These are phyloP conservation scores for Orthosia gothica DNA, from an alignment of 2,888 invertebrate species.

Conservation along the genomic window DNA sequence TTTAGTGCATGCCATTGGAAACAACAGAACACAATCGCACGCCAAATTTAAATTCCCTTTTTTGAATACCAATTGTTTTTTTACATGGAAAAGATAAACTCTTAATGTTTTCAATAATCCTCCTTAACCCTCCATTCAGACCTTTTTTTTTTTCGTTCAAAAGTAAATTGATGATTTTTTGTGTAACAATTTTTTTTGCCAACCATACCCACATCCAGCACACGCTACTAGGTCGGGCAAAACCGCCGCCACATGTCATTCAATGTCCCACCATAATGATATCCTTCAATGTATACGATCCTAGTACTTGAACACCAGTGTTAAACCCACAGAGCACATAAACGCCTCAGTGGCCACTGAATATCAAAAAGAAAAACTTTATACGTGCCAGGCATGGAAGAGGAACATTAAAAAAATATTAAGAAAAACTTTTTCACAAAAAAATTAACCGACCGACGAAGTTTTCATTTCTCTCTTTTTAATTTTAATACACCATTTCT, in stretches of 20 bases:
- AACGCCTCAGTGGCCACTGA: not conserved
- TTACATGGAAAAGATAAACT: too few relatives aligned
- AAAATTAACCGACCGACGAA: too few relatives aligned
- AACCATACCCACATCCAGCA: conserved; percentile 9
- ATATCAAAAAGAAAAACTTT: too few relatives aligned
- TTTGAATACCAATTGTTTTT: too few relatives aligned
- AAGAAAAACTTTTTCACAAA: too few relatives aligned
- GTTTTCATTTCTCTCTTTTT: too few relatives aligned
- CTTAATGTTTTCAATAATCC: not conserved
- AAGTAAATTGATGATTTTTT: not conserved
- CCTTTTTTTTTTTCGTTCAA: too few relatives aligned
- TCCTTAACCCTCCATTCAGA: too few relatives aligned
- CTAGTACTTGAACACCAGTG: not conserved
- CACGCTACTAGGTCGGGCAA: conserved; percentile 12
- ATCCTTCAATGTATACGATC: conserved; percentile 19
- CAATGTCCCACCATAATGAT: conserved; percentile 23
- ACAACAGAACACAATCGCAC: not conserved
- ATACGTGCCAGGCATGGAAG: too few relatives aligned
- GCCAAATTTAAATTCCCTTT: not conserved
- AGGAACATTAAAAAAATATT: too few relatives aligned
- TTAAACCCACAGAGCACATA: not conserved
- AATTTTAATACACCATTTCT: too few relatives aligned
- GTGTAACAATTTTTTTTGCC: conserved; percentile 1
- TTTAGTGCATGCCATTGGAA: not conserved
- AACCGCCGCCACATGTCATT: conserved; percentile 31